A percentile compares a stretch with the other conserved stretches of the same genome.
phyloP scores from a whole-genome alignment of 53 echinoderm and acorn worm genomes.

The Holothuria scabra region DNA sequence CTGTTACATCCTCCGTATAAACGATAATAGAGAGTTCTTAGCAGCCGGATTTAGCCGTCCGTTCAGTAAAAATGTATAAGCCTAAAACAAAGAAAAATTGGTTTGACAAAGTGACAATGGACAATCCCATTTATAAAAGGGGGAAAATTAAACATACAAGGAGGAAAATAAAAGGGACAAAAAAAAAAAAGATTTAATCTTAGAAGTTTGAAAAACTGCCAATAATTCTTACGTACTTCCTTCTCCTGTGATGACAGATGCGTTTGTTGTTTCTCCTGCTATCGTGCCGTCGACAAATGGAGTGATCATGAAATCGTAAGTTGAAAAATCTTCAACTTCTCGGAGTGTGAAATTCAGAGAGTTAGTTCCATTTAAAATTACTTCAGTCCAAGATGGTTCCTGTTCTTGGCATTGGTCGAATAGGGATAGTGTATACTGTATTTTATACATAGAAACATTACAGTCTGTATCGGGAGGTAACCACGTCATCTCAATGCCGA shows the following conservation, averaged over 20 bases:
- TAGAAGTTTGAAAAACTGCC: too few relatives aligned
- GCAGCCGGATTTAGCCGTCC: too few relatives aligned
- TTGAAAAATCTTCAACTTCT: slow-evolving; percentile 16
- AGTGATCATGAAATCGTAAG: slow-evolving; percentile 17
- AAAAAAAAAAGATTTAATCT: too few relatives aligned
- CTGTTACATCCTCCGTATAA: too few relatives aligned
- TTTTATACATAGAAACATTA: slow-evolving; percentile 14
- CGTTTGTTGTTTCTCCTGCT: background rate
- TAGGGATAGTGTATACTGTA: background rate
- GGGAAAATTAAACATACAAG: too few relatives aligned
- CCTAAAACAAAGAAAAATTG: too few relatives aligned
- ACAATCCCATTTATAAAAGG: too few relatives aligned
- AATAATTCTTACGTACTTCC: too few relatives aligned
- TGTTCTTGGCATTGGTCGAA: slow-evolving; percentile 23
- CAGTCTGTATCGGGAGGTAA: slow-evolving; percentile 1
- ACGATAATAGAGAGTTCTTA: too few relatives aligned
- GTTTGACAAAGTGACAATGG: too few relatives aligned
- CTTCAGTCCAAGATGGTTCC: background rate
- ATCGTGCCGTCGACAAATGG: background rate
- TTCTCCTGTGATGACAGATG: background rate
- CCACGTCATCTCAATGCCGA: slow-evolving; percentile 2
- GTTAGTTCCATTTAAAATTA: slow-evolving; percentile 16
- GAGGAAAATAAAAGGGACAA: too few relatives aligned
- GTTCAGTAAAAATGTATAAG: too few relatives aligned
- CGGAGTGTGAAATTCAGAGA: background rate